Evolutionary conservation across 2,113 vertebrate genomes (phyloP), one percentile per base, ranked within the genome.

Genomic region (Xiphophorus maculatus): DNA sequence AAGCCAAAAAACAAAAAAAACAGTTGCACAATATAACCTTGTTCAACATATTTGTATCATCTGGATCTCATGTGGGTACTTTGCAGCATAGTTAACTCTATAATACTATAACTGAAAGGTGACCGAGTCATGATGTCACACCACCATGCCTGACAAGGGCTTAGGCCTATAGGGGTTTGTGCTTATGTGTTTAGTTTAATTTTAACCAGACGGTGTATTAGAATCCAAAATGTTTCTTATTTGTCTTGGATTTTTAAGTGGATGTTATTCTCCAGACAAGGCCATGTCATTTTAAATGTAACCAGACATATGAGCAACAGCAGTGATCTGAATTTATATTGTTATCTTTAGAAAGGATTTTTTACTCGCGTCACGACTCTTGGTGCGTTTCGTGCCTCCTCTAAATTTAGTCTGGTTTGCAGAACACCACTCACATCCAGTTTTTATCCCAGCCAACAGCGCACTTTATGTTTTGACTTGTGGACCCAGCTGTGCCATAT

Each of bases 401-500:
- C 19, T 75, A 12, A 66, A 72, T 76, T 73, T 30, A 58, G 72
- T 67, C 69, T 79, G 4, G 12, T 74, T 9, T 66, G 29, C 66
- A 54, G 42, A 61, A 25, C 65, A 28, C 32, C 48, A 13, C 60
- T 58, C 19, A 72, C 40, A 40, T 80, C 35, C 73, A 70, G 37
- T 35, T 1, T 25, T 58, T 58, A 66, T 4, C 2, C 65, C 35
- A 22, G 28, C 79, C 74, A 22, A 75, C n/a, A 82, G 80, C 79
- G 76, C 68, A 70, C 69, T 85, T 79, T 65, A 74, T 81, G 19
- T 87, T 69, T 84, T 58, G 51, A 58, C 51, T 58, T 58, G 51
- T 86, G 74, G 73, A 77, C 63, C 33, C 27, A 70, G 58, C 63
- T 79, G 33, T 79, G 67, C 63, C 72, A 6, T 48, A 60, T 51